These are phyloP conservation scores for Battus philenor DNA, from an alignment of 1,140 invertebrate species.

Conservation along the genomic window DNA sequence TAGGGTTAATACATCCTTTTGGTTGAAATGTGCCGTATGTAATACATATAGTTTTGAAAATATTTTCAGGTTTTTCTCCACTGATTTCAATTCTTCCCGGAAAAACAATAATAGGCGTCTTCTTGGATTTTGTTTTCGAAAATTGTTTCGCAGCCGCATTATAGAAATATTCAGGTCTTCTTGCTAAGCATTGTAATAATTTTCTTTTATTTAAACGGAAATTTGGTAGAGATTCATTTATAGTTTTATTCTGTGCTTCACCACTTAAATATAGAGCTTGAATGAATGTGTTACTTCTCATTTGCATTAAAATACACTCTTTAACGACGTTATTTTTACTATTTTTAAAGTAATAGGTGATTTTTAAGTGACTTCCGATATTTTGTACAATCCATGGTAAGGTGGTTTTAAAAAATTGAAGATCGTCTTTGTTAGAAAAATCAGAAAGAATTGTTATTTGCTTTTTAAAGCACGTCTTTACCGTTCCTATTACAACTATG, in stretches of 20 bases:
- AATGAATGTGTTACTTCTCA: slow-evolving; percentile 22
- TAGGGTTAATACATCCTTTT: background rate
- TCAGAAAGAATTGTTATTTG: slow-evolving; percentile 25
- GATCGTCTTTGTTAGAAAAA: slow-evolving; percentile 24
- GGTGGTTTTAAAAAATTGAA: slow-evolving; percentile 26
- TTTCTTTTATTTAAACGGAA: slow-evolving; percentile 15
- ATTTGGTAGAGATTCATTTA: slow-evolving; percentile 13
- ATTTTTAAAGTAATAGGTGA: slow-evolving; percentile 27
- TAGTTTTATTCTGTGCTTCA: slow-evolving; percentile 18
- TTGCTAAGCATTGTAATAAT: slow-evolving; percentile 20
- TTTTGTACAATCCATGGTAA: slow-evolving; percentile 32
- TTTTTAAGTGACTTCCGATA: slow-evolving; percentile 21
- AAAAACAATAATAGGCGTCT: slow-evolving; percentile 20
- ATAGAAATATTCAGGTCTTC: slow-evolving; percentile 16
- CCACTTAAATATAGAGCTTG: slow-evolving; percentile 28
- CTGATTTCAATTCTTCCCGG: slow-evolving; percentile 1
- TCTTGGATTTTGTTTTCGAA: slow-evolving; percentile 14
- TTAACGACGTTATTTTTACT: slow-evolving; percentile 20
- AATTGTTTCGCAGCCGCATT: slow-evolving; percentile 21
- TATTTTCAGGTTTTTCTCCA: background rate
- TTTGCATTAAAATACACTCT: slow-evolving; percentile 23
- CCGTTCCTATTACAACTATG: slow-evolving; percentile 7
- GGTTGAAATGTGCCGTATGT: slow-evolving; percentile 1
- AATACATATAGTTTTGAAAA: background rate
- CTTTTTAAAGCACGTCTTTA: slow-evolving; percentile 2